These are phyloP conservation scores for Scaptomyza flava DNA, from an alignment of 2,888 invertebrate species.

Conservation along the genomic window DNA sequence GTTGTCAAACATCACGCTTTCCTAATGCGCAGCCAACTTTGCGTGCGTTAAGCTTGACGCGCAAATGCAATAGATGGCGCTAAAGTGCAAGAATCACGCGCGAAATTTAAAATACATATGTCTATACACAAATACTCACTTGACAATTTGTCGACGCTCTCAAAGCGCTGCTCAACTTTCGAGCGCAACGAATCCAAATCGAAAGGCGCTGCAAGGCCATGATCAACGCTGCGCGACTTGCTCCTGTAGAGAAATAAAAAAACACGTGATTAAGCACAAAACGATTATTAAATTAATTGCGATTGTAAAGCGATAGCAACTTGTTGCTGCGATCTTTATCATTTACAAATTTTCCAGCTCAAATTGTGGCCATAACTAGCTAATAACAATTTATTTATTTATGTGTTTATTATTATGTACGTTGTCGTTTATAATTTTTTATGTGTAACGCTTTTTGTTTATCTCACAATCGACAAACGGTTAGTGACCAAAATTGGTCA, in stretches of 20 bases:
- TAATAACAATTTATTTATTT: conserved; percentile 72
- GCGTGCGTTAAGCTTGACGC: conserved; percentile 1
- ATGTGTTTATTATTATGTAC: conserved; percentile 24
- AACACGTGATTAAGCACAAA: conserved; percentile 32
- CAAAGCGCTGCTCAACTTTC: conserved; percentile 94
- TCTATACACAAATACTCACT: conserved; percentile 81
- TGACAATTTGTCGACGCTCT: conserved; percentile 89
- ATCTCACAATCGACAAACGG: conserved; percentile 61
- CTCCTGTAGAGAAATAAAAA: conserved; percentile 88
- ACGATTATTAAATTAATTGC: conserved; percentile 49
- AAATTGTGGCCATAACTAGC: conserved; percentile 73
- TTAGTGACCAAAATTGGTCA: conserved; percentile 62
- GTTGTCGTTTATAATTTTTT: conserved; percentile 22
- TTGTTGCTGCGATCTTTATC: conserved; percentile 72
- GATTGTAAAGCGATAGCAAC: conserved; percentile 56
- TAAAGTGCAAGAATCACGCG: conserved; percentile 16
- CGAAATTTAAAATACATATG: conserved; percentile 10
- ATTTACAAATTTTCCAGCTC: conserved; percentile 70
- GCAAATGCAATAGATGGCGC: conserved; percentile 38
- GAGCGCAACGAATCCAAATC: conserved; percentile 93
- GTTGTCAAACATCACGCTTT: conserved; percentile 7
- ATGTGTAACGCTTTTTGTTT: conserved; percentile 42
- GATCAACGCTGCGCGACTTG: conserved; percentile 95
- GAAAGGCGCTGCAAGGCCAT: conserved; percentile 93
- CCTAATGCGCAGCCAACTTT: conserved; percentile 42